phyloP scores from a whole-genome alignment of 2,797 vertebrate species.

The Acropternis orthonyx region DNA sequence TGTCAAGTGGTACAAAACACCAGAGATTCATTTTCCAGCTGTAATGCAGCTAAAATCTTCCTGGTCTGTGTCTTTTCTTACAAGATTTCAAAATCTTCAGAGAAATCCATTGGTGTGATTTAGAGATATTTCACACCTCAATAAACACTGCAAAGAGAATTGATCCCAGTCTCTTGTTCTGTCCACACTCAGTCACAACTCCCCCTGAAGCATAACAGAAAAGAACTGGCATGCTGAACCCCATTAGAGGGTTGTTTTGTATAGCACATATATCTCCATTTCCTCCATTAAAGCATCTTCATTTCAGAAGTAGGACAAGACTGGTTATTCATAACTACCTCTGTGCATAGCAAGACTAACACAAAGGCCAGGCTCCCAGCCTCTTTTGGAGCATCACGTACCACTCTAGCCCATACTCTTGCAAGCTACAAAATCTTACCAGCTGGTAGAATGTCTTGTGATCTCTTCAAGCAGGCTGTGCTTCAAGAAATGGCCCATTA shows the following conservation, averaged over 20 bases:
- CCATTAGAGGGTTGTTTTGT: rapidly evolving
- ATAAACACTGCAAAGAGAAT: not conserved
- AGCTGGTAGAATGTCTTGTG: not conserved
- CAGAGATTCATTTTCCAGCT: not conserved
- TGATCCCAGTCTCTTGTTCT: not conserved
- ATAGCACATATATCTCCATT: rapidly evolving
- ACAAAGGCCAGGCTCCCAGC: not conserved
- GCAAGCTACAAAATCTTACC: not conserved
- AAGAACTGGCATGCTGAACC: not conserved
- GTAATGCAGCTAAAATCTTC: not conserved
- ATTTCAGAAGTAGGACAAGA: not conserved
- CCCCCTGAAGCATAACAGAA: not conserved
- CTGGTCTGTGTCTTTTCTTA: not conserved
- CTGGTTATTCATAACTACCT: not conserved
- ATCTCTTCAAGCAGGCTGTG: not conserved
- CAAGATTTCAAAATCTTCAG: not conserved
- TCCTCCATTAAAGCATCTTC: not conserved
- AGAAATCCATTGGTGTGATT: not conserved
- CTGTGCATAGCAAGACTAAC: not conserved
- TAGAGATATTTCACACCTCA: not conserved
- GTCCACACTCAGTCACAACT: not conserved
- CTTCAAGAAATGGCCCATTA: not conserved
- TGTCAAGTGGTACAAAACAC: not conserved
- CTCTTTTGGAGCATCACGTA: not conserved
- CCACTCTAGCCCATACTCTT: not conserved